Base-by-base conservation (phyloP, 2,113 vertebrate genomes). In the Plectropomus leopardus region DNA sequence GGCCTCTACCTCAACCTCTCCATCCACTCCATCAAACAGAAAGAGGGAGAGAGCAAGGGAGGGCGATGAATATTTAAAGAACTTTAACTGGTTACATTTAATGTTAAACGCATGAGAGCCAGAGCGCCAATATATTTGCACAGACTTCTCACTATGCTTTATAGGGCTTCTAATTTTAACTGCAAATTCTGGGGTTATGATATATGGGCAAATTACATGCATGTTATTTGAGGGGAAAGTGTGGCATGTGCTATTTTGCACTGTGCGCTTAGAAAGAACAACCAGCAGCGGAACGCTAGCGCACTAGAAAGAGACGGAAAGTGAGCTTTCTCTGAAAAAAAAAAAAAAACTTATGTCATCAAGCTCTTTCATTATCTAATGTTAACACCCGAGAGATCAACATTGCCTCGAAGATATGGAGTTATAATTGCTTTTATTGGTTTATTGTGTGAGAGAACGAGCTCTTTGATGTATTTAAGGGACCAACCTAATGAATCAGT, bases 401-500 rank as follows among this genome's bases (percentile, higher is more conserved):
- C 83, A 76, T 67, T 82, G 89, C 87, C 83, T 88, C 45, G 80
- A 85, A 89, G 76, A 92, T 90, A 89, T 76, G 73, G 84, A 81
- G 67, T 85, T 93, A 87, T 93, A 93, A 95, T 94, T 95, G 91
- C 88, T 89, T 93, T 93, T 93, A 91, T 94, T 92, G 84, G 88
- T 93, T 94, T 94, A 94, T 91, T 94, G 91, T 91, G 87, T 72
- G 87, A 92, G 90, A 65, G 86, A 84, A 85, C 84, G 63, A 91
- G 80, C 82, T 85, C 93, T 95, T 94, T 94, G 93, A 94, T 91
- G 92, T 94, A 94, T 94, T 93, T 95, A 94, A 92, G 90, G 91
- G 92, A 89, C 87, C 89, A 77, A 88, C 83, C 93, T 93, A 95
- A 95, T 93, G 93, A 93, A 93, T 93, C 81, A 89, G 89, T 90